Percentiles rank a stretch among this genome's conserved stretches.
These are phyloP conservation scores for Epinotia ramella DNA, from an alignment of 2,888 invertebrate species.

Conservation along the genomic window DNA sequence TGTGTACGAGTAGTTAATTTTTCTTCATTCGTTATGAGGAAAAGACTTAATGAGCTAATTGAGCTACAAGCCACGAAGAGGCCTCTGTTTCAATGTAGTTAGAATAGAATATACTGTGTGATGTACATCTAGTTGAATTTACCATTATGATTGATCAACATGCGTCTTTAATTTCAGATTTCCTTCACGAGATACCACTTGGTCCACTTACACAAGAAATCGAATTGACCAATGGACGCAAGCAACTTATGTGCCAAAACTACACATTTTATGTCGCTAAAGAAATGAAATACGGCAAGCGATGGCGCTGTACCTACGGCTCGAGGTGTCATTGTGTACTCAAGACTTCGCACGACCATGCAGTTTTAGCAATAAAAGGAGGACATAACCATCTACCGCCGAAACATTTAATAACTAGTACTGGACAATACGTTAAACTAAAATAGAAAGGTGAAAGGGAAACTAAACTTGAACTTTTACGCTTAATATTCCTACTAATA, in stretches of 20 bases:
- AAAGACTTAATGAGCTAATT: too few relatives aligned
- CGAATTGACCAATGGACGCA: constrained; percentile 13
- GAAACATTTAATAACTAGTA: constrained; percentile 12
- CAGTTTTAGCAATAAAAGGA: neutral
- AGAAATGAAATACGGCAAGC: neutral
- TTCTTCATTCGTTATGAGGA: too few relatives aligned
- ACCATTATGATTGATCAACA: neutral
- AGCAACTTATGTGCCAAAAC: constrained; percentile 11
- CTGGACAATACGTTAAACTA: constrained; percentile 17
- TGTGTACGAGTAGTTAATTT: too few relatives aligned
- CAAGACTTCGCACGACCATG: neutral
- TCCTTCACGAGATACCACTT: neutral
- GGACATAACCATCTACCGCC: constrained; percentile 1
- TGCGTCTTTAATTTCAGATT: neutral
- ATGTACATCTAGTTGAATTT: neutral
- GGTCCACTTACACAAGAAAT: constrained; percentile 3
- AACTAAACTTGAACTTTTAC: neutral
- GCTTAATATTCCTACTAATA: neutral
- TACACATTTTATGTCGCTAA: constrained; percentile 21
- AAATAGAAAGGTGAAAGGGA: neutral
- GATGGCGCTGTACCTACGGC: constrained; percentile 23
- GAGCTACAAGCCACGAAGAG: too few relatives aligned
- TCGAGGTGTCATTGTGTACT: neutral
- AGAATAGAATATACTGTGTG: neutral
- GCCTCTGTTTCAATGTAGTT: too few relatives aligned